Conservation (phyloP, 2,888 invertebrate species). For the Portevinia maculata region DNA sequence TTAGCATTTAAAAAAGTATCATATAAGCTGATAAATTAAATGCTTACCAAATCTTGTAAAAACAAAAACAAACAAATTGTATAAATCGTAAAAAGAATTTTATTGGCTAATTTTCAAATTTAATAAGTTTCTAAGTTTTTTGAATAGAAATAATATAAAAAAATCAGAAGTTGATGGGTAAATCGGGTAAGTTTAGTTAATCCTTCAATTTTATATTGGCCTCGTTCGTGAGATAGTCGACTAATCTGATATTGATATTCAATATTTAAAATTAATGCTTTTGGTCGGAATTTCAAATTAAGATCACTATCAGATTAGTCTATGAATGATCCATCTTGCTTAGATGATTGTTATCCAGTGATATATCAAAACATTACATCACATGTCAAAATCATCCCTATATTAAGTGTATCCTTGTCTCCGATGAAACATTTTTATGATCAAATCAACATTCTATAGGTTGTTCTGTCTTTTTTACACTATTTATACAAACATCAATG, state of each 20-base stretch:
- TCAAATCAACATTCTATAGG: conserved; percentile 21
- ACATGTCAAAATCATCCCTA: neutral
- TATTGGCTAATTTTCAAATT: conserved; percentile 17
- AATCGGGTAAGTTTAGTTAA: conserved; percentile 64
- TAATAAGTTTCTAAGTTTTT: conserved; percentile 16
- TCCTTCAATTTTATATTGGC: conserved; percentile 30
- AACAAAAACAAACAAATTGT: conserved; percentile 9
- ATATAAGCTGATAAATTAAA: conserved; percentile 7
- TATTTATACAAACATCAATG: neutral
- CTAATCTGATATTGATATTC: conserved; percentile 23
- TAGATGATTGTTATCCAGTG: conserved; percentile 13
- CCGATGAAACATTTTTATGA: conserved; percentile 40
- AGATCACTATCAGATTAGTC: conserved; percentile 36
- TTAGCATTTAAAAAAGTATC: conserved; percentile 6
- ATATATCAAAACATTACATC: conserved; percentile 1
- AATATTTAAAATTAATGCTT: neutral
- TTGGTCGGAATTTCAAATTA: neutral
- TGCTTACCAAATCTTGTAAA: conserved; percentile 13
- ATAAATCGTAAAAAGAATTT: neutral
- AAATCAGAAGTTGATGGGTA: conserved; percentile 40
- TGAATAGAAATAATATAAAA: neutral
- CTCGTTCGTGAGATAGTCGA: conserved; percentile 15
- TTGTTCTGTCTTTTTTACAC: neutral
- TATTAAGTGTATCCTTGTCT: neutral
- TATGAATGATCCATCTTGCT: conserved; percentile 3